phyloP scores from a whole-genome alignment of 2,113 vertebrate species.

The Centropristis striata region DNA sequence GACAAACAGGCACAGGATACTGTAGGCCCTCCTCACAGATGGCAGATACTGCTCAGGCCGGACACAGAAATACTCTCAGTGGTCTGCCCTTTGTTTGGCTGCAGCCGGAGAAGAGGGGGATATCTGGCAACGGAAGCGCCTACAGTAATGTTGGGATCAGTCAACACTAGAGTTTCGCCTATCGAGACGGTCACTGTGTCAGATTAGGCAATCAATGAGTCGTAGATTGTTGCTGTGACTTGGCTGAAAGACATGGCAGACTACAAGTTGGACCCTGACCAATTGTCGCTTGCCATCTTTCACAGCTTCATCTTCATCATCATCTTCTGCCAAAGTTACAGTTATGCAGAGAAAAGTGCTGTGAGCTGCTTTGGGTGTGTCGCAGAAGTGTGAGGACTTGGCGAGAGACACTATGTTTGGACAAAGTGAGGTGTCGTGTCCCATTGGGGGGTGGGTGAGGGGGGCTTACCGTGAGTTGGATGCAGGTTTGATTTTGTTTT shows the following conservation, averaged over 20 bases:
- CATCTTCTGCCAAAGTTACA: neutral
- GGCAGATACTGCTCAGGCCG: conserved; percentile 64
- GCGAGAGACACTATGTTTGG: neutral
- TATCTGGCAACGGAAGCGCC: neutral
- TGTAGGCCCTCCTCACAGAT: conserved; percentile 71
- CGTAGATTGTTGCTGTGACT: neutral
- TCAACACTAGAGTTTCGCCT: neutral
- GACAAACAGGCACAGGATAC: conserved; percentile 79
- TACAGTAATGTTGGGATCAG: neutral
- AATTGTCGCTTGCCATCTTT: neutral
- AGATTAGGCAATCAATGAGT: neutral
- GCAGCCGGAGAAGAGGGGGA: neutral
- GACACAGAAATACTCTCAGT: conserved; percentile 15
- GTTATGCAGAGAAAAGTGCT: neutral
- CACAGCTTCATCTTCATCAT: neutral
- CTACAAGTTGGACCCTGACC: neutral
- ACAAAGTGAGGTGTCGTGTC: neutral
- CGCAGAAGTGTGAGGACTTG: neutral
- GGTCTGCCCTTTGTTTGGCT: conserved; percentile 20
- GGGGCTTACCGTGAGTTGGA: neutral
- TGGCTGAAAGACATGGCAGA: neutral
- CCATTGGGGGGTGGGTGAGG: no score
- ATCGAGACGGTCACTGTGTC: neutral
- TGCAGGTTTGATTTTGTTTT: neutral
- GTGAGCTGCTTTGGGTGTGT: neutral